These are phyloP conservation scores for Magallana nippona DNA, from an alignment of 2,888 invertebrate genomes.

Conservation along the genomic window DNA sequence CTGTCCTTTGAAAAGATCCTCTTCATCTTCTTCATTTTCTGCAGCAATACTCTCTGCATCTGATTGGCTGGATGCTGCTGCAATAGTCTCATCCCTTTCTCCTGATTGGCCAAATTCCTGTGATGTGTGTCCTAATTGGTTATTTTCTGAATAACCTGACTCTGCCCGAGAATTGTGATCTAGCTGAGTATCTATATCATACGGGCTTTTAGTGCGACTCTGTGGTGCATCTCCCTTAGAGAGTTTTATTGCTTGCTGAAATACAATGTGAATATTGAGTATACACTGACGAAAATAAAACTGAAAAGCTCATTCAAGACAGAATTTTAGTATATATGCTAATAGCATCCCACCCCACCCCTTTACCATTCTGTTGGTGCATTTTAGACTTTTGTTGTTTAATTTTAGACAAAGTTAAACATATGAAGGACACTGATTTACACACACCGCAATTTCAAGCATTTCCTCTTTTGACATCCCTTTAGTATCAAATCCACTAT, in stretches of 20 bases:
- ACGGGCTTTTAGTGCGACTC: background rate
- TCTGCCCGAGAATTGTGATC: background rate
- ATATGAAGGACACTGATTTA: background rate
- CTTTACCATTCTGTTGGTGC: no score
- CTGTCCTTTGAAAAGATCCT: background rate
- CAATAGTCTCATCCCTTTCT: background rate
- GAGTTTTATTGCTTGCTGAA: background rate
- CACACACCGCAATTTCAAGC: conserved; percentile 53
- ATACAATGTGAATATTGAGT: background rate
- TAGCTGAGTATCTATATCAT: background rate
- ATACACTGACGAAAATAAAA: background rate
- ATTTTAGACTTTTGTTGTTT: no score
- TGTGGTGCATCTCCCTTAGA: background rate
- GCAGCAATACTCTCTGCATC: background rate
- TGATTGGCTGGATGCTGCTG: background rate
- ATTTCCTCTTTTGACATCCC: conserved; percentile 58
- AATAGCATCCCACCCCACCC: no score
- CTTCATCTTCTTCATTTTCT: background rate
- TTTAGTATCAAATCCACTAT: conserved; percentile 50
- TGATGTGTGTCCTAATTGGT: background rate
- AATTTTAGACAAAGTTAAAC: no score
- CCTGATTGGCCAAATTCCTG: background rate
- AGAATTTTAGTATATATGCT: no score
- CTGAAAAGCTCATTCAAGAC: no score
- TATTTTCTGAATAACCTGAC: background rate